Evolutionary conservation across 2,888 invertebrate species (phyloP).

Genomic region (Mimumesa dahlbomi): DNA sequence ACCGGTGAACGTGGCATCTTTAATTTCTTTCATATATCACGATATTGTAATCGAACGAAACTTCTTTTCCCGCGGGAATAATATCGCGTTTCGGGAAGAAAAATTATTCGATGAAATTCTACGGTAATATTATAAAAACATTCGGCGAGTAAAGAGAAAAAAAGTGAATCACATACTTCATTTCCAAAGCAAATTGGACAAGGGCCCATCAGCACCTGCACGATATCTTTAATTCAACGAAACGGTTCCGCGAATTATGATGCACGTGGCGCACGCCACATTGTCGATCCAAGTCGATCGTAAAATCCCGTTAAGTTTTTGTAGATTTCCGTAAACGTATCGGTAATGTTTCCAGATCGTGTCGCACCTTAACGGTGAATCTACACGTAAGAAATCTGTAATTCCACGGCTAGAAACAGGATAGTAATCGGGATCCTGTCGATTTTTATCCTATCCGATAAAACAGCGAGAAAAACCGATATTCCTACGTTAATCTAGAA

Average conservation of each 20-base stretch:
- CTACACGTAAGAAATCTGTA: too few relatives aligned
- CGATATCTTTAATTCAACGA: slow-evolving; percentile 67
- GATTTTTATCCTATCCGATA: too few relatives aligned
- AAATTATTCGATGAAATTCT: background rate
- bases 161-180: slow-evolving; percentile 1
- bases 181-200: slow-evolving; percentile 22
- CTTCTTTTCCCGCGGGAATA: background rate
- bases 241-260: slow-evolving; percentile 42
- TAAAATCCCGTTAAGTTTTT: slow-evolving; percentile 41
- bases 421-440: too few relatives aligned
- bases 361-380: too few relatives aligned
- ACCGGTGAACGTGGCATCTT: background rate
- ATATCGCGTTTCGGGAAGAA: background rate
- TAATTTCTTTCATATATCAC: too few relatives aligned
- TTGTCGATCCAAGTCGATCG: slow-evolving; percentile 53
- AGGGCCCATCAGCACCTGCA: slow-evolving; percentile 60
- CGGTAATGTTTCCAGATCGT: too few relatives aligned
- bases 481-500: slow-evolving; percentile 12
- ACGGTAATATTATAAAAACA: background rate
- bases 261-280: slow-evolving; percentile 66
- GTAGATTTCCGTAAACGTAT: too few relatives aligned
- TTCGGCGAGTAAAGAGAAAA: too few relatives aligned
- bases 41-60: background rate
- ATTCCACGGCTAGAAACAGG: too few relatives aligned
- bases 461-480: slow-evolving; percentile 41